A percentile compares a stretch with the other conserved stretches of the same genome.
Conservation (phyloP, 2,797 vertebrate genomes). For the Schizopygopsis pylzovi region DNA sequence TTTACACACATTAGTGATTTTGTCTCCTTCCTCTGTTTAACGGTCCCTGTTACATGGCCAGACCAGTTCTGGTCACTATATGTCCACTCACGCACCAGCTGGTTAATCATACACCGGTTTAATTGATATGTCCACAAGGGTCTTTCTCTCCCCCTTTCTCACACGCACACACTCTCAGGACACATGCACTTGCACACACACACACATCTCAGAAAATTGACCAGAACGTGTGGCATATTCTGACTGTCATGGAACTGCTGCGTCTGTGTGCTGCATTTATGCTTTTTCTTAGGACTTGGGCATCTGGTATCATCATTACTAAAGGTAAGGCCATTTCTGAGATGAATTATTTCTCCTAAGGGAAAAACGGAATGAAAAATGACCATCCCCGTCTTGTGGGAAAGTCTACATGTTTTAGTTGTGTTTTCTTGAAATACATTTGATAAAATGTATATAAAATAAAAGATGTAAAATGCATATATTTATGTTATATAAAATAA, state of each 20-base stretch:
- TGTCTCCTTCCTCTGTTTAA: slow-evolving; percentile 41
- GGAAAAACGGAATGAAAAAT: neutral
- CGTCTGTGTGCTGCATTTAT: slow-evolving; percentile 32
- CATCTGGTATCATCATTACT: slow-evolving; percentile 38
- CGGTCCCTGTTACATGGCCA: slow-evolving; percentile 37
- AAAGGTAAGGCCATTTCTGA: slow-evolving; percentile 52
- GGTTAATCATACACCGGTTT: slow-evolving; percentile 77
- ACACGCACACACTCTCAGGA: slow-evolving; percentile 27
- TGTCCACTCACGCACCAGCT: slow-evolving; percentile 57
- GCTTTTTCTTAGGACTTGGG: slow-evolving; percentile 37
- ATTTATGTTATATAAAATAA: neutral
- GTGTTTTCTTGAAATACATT: neutral
- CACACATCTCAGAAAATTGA: slow-evolving; percentile 15
- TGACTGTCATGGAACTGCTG: slow-evolving; percentile 24
- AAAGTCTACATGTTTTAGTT: neutral
- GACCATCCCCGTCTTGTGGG: neutral
- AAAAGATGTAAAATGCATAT: neutral
- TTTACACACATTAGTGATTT: neutral
- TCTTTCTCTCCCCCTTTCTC: slow-evolving; percentile 49
- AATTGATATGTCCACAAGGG: slow-evolving; percentile 78
- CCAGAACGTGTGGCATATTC: slow-evolving; percentile 7
- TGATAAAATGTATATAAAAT: neutral
- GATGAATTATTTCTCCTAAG: neutral
- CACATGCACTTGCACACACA: slow-evolving; percentile 12
- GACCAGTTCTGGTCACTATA: slow-evolving; percentile 39